These are phyloP conservation scores for Rapana venosa DNA, from an alignment of 2,888 invertebrate species.

Conservation along the genomic window DNA sequence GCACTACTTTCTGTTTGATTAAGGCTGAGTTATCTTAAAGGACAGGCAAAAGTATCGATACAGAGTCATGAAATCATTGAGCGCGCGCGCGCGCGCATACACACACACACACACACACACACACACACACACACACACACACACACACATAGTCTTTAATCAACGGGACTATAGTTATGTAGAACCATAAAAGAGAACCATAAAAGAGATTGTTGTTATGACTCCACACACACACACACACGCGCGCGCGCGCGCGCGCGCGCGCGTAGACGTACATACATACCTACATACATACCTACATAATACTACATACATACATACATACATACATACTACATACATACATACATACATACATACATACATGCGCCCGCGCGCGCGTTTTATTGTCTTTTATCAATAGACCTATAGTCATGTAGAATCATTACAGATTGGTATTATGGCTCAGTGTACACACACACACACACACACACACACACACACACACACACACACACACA, in stretches of 20 bases:
- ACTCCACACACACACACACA: neutral
- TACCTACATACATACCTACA: neutral
- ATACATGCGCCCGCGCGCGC: too few species aligned
- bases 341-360: neutral
- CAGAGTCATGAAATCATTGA: too few species aligned
- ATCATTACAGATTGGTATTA: neutral
- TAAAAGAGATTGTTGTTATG: neutral
- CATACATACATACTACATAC: neutral
- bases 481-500: slow-evolving; percentile 40
- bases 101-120: too few species aligned
- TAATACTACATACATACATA: neutral
- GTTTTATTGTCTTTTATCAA: too few species aligned
- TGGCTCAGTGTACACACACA: slow-evolving; percentile 4
- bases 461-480: slow-evolving; percentile 31
- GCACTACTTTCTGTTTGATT: slow-evolving; percentile 1
- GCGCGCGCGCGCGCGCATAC: too few species aligned
- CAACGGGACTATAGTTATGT: too few species aligned
- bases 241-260: neutral
- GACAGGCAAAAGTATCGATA: too few species aligned
- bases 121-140: neutral
- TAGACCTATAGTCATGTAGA: neutral
- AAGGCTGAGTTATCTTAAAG: too few species aligned
- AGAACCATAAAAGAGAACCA: too few species aligned
- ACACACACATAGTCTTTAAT: neutral
- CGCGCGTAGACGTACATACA: neutral